Conservation (phyloP, 2,113 vertebrate species). For the Aegithalos caudatus region DNA sequence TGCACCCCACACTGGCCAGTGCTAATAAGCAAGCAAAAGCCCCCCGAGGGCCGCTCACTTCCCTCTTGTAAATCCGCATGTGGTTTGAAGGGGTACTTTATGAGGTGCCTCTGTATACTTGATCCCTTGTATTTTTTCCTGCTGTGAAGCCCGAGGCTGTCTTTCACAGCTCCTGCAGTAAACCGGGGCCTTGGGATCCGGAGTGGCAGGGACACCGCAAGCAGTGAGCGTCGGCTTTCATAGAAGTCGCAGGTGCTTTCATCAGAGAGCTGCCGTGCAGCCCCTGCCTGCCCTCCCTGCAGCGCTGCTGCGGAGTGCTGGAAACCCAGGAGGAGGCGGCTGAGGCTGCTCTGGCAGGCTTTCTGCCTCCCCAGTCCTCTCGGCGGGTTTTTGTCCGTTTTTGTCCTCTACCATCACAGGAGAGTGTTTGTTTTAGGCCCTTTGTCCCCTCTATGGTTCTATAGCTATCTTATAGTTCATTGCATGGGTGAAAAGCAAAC, state of each 20-base stretch:
- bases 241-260: not conserved
- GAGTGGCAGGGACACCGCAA: not conserved
- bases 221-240: not conserved
- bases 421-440: not conserved
- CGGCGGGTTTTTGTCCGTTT: not conserved
- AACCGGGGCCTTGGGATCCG: slow-evolving; percentile 1
- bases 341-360: not conserved
- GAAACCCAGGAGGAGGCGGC: not conserved
- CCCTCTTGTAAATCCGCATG: slow-evolving; percentile 45
- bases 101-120: slow-evolving; percentile 50
- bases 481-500: not conserved
- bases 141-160: slow-evolving; percentile 23
- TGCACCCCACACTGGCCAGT: not conserved
- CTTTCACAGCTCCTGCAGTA: slow-evolving; percentile 42
- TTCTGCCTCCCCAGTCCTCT: not conserved
- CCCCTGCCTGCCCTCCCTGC: not conserved
- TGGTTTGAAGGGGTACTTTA: slow-evolving; percentile 52
- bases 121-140: slow-evolving; percentile 40
- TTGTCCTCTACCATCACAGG: not conserved
- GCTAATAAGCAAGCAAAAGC: slow-evolving; percentile 26
- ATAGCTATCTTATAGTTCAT: not conserved
- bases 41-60: slow-evolving; percentile 31
- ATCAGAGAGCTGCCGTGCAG: not conserved
- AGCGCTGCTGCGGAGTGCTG: not conserved
- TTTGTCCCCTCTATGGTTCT: not conserved